Evolutionary conservation across 2,113 vertebrate genomes (phyloP), one percentile per base, ranked within the genome.

Genomic region (Ranitomeya variabilis): DNA sequence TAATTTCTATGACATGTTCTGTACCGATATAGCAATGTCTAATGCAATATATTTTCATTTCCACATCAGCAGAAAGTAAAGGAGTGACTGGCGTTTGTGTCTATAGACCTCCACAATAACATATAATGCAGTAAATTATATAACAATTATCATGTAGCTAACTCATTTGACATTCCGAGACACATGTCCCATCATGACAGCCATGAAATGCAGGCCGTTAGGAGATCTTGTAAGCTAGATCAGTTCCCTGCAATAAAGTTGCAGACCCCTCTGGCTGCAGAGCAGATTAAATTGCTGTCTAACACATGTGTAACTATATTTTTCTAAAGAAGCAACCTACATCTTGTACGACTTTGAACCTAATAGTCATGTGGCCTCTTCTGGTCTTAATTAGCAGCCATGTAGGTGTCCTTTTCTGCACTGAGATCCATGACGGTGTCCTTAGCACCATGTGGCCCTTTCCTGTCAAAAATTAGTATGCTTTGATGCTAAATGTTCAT

Each of bases 381-480:
- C 77, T 88, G 55, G 74, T 66, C 59, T 19, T 55, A 74, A 83
- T 88, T 88, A 88, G 55, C 71, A 57, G 66, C 64, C 80, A 6
- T 52, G 23, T 57, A 78, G 73, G 23, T 83, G 37, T 54, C 59
- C 26, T 52, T 69, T 78, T 80, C 51, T 73, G 59, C 59, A 69
- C 67, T 51, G 26, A 52, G 14, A 66, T 77, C 52, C 26, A 82
- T 76, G n/a, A 60, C 13, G 31, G 55, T 45, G 77, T 71, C 80
- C 74, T 67, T 26, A 59, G 87, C 55, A 76, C 79, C 80, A 64
- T 64, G 87, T 83, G 79, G 69, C 14, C 67, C 64, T 88, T 83
- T 79, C 87, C 54, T 83, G 64, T 80, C 23, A 55, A 87, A 26
- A 82, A 37, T 52, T 59, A 62, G 26, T 45, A 37, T 15, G 23